phyloP scores from a whole-genome alignment of 2,888 invertebrate species.

The Cephus runcator region DNA sequence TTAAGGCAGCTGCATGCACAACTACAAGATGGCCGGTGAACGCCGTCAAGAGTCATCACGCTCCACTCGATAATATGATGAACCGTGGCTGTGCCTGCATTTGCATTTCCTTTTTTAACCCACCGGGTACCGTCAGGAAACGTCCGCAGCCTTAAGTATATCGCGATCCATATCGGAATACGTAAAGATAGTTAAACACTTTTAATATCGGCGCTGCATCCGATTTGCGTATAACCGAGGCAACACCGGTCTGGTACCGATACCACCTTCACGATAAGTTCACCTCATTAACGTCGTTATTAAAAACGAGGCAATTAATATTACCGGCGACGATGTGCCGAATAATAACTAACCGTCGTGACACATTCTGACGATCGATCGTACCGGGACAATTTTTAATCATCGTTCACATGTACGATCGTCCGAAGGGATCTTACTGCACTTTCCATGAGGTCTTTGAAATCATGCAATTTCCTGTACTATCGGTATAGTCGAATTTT shows the following conservation, averaged over 20 bases:
- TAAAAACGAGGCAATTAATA: constrained; percentile 39
- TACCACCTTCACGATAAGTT: constrained; percentile 44
- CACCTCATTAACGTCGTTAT: constrained; percentile 51
- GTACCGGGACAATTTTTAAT: neutral
- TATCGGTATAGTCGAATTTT: neutral
- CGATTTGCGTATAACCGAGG: constrained; percentile 45
- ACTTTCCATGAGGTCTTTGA: neutral
- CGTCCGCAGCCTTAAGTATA: neutral
- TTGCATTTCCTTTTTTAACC: neutral
- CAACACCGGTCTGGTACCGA: constrained; percentile 11
- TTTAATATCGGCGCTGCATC: constrained; percentile 33
- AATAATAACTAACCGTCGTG: constrained; percentile 30
- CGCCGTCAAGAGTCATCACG: constrained; percentile 1
- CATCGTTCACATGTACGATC: neutral
- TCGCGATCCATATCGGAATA: constrained; percentile 32
- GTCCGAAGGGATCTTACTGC: neutral
- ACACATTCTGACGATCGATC: neutral
- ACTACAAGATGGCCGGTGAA: constrained; percentile 1
- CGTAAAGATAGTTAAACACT: constrained; percentile 27
- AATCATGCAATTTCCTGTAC: neutral
- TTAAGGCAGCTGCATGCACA: constrained; percentile 1
- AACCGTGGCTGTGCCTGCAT: neutral
- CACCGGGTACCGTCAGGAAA: neutral
- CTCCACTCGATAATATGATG: constrained; percentile 1
- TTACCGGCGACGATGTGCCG: constrained; percentile 11